Evolutionary conservation across 1,140 invertebrate genomes (phyloP).

Genomic region (Ostrea edulis): DNA sequence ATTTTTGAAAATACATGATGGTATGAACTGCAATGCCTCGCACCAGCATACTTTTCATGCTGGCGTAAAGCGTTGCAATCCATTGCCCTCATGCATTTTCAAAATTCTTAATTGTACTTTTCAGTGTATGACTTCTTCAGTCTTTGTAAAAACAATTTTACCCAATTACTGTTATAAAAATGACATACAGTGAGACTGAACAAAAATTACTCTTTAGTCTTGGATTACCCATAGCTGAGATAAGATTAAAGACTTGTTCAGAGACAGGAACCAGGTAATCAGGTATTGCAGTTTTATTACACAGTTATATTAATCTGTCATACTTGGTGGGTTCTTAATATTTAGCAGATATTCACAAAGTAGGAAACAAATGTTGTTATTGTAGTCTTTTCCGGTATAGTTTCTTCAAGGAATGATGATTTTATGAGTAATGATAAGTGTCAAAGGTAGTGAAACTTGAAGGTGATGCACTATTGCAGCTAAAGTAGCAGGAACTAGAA

Average conservation of each 20-base stretch:
- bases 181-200: not conserved
- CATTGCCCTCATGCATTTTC: no score
- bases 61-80: no score
- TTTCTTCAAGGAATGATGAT: not conserved
- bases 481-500: not conserved
- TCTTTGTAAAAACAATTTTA: no score
- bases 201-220: not conserved
- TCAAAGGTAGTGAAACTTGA: not conserved
- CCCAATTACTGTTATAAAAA: no score
- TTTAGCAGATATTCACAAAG: no score
- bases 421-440: not conserved
- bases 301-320: not conserved
- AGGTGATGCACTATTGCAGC: not conserved
- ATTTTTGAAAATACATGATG: no score
- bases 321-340: not conserved
- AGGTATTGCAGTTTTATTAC: conserved; percentile 1
- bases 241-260: not conserved
- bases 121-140: no score
- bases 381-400: not conserved
- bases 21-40: no score
- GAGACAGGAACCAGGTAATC: conserved; percentile 15
- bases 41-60: no score
- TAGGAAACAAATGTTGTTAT: not conserved
- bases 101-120: no score
- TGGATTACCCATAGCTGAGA: not conserved